Base-by-base conservation (phyloP, 1,140 invertebrate genomes). In the Physella acuta region DNA sequence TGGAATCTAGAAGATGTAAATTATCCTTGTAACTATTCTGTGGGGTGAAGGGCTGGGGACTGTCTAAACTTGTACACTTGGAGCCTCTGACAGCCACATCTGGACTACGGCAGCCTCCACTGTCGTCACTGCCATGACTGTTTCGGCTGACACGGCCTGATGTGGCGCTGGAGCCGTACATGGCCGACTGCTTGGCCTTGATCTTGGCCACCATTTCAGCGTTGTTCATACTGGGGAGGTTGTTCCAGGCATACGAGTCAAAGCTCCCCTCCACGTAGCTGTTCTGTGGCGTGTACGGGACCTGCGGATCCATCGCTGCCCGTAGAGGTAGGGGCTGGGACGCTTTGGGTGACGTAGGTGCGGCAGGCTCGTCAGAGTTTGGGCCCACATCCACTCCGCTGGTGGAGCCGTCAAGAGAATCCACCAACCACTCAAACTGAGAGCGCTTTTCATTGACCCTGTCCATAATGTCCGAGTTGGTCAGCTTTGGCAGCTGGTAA, bases 171-270 rank as follows among this genome's bases (percentile, higher is more conserved):
- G 53, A 34, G 17, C 70, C 58, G 49, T 66, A 70, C 52, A 80
- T 55, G 31, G 78, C 75, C n/a, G 75, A 74, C 63, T 78, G 75
- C 36, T 76, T 81, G 53, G 74, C 66, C 36, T 77, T 70, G 33
- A 83, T 81, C 44, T 68, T 72, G 51, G 76, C 71, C 17, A 81
- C 78, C 71, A 80, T 80, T 52, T 82, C 81, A 17, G 79, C 72
- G 70, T 66, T 82, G 69, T 81, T 81, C 44, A 82, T 72, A 60
- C 81, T 82, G 8, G 81, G 79, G 5, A 82, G 73, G 65, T 70
- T 69, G 49, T 75, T 74, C 4, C 68, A 68, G 24, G 73, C 69
- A 28, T 74, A 64, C 11, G 36, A 30, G 30, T 69, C 66, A 20
- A 70, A 60, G 16, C 67, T 68, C 0, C 73, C 68, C 30, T 82